Evolutionary conservation across 2,888 invertebrate species (phyloP), one percentile per base, ranked within the genome.

Genomic region (Pimpla rufipes): DNA sequence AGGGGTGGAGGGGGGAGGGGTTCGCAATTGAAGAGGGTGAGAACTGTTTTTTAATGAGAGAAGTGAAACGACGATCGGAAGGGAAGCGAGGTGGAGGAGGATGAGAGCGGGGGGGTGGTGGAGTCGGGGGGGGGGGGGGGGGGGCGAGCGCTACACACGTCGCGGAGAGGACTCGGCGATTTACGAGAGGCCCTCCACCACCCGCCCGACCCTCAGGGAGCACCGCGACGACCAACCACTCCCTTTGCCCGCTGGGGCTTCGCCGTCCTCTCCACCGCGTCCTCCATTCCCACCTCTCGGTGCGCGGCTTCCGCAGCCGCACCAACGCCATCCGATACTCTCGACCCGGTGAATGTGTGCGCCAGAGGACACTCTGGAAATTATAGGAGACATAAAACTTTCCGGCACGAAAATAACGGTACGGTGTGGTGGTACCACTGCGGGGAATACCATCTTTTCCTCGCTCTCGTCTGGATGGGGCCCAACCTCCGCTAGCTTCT

Each of bases 341-440:
- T 77, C 77, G 70, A 81, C 74, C 68, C 78, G 70, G 52, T 81
- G 68, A 80, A 79, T 83, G 82, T 84, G 82, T 81, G 77, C 74
- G 66, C 66, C 81, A 73, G 79, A 84, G 83, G 85, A 85, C 77
- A 82, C 79, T 84, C 79, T 80, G 81, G 70, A 86, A 87, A 87
- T 87, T 87, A 86, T 87, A 86, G 87, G 79, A 84, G 81, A 81
- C 85, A 85, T 86, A 86, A 87, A 87, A 87, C 86, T 85, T 86
- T 84, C 85, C 74, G 77, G 84, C 77, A 82, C 81, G 85, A 86
- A 87, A 87, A 87, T 86, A 87, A 87, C 83, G 85, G 77, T 87
- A 85, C 81, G 79, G 68, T 74, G 78, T 74, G 81, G 78, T 74
- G 64, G 64, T 81, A 73, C 81, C 70, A 84, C 82, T 76, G 81